Percentiles rank a stretch among this genome's conserved stretches.
Evolutionary conservation across 2,888 invertebrate species (phyloP).

Genomic region (Teinopalpus imperialis): DNA sequence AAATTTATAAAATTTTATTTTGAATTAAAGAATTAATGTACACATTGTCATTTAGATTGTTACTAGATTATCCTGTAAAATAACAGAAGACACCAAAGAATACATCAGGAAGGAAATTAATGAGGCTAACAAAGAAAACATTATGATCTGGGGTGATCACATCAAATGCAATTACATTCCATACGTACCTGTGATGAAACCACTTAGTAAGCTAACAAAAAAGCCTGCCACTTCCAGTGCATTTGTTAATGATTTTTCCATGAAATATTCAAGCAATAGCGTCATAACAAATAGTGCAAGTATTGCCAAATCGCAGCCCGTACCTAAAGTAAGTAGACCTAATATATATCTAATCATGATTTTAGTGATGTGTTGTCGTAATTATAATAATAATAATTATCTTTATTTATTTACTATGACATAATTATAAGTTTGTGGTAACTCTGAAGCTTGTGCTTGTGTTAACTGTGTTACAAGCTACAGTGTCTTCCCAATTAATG

Average conservation of each 20-base stretch:
- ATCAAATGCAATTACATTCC: constrained; percentile 67
- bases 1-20: too few relatives aligned
- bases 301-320: constrained; percentile 34
- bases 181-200: constrained; percentile 60
- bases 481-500: too few relatives aligned
- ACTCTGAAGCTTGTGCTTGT: too few relatives aligned
- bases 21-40: not conserved
- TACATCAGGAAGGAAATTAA: constrained; percentile 59
- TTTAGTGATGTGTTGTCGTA: too few relatives aligned
- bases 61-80: constrained; percentile 60
- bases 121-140: constrained; percentile 52
- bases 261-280: constrained; percentile 59
- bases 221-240: constrained; percentile 60
- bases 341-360: not conserved
- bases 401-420: too few relatives aligned
- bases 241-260: constrained; percentile 72
- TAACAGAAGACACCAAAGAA: constrained; percentile 73
- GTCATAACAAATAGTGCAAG: constrained; percentile 33
- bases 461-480: too few relatives aligned
- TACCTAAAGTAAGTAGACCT: constrained; percentile 51
- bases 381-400: too few relatives aligned
- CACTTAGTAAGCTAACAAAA: constrained; percentile 57
- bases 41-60: constrained; percentile 58
- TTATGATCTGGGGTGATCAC: constrained; percentile 71
- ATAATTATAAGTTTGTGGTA: too few relatives aligned